Base-by-base conservation (phyloP, 2,888 invertebrate species). In the Lithophane ornitopus region DNA sequence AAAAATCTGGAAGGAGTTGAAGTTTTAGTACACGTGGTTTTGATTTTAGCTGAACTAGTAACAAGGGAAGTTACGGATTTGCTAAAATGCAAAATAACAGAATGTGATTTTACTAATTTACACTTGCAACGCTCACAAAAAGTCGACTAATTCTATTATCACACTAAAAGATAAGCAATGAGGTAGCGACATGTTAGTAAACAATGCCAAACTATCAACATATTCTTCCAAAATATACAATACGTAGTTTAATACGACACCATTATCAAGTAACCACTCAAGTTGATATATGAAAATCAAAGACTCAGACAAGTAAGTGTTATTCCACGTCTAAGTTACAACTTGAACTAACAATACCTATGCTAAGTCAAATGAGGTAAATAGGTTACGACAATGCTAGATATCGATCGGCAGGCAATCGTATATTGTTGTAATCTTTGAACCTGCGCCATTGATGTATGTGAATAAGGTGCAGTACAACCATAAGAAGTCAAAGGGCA, bases 341-440 rank as follows among this genome's bases (percentile, higher is more conserved):
- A 79, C 68, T 46, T 49, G 54, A 68, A 80, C 58, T 44, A 70
- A 81, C 75, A 84, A 75, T 84, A 80, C 61, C 19, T 71, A 39
- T 61, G 52, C 70, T 58, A 63, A 80, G 68, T 71, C 41, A 61
- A 82, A 82, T 70, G 75, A 80, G 75, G 85, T 70, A 82, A 82
- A 71, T 84, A 75, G 81, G 82, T 82, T 84, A 81, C 81, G 69
- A 80, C 70, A 71, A 49, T 54, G 61, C 70, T 59, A 62, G 80
- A 74, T 84, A 84, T 81, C 76, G 71, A 82, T 85, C 81, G 71
- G 19, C 61, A 22, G 39, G 65, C 75, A 71, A 75, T 80, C 52
- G 75, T 81, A 80, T 71, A 75, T 71, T 69, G 46, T 81, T 22
- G 75, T 84, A 80, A 84, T 82, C 81, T 80, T 85, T 81, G 85